Percentiles rank a stretch among this genome's conserved stretches.
Conservation (phyloP, 2,797 vertebrate species). For the Antrozous pallidus region DNA sequence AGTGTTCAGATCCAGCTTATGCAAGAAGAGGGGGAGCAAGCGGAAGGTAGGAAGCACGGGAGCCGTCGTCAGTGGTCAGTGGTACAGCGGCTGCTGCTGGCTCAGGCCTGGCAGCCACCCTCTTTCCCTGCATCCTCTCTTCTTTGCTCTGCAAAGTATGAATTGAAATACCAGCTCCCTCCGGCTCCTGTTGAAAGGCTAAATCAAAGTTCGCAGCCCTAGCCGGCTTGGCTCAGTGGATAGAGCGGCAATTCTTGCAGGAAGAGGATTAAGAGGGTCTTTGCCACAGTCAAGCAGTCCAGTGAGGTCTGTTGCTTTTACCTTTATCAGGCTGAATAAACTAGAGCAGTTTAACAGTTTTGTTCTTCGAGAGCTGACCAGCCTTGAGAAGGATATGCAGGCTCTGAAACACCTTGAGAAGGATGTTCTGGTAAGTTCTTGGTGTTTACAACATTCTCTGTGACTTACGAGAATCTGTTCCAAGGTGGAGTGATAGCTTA, state of each 20-base stretch:
- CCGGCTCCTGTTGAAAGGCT: not conserved
- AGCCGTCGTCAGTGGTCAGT: no score
- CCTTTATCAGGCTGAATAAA: slow-evolving; percentile 77
- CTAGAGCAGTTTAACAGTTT: slow-evolving; percentile 84
- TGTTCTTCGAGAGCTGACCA: slow-evolving; percentile 83
- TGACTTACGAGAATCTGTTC: not conserved
- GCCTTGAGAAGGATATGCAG: slow-evolving; percentile 83
- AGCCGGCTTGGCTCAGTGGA: no score
- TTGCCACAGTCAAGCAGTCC: not conserved
- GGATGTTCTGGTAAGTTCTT: slow-evolving; percentile 80
- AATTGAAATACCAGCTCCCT: not conserved
- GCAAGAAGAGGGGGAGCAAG: not conserved
- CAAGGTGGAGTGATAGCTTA: not conserved
- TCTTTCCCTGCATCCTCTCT: not conserved
- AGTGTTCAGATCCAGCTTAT: not conserved
- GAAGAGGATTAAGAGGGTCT: not conserved
- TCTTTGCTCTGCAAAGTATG: not conserved
- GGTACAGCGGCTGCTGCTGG: not conserved
- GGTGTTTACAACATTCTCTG: not conserved
- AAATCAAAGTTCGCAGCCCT: not conserved
- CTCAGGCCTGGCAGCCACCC: not conserved
- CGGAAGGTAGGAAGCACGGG: not conserved
- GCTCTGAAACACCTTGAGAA: slow-evolving; percentile 84
- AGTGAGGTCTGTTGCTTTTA: not conserved
- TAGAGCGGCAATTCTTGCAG: no score